A percentile compares a stretch with the other conserved stretches of the same genome.
Conservation (phyloP, 2,797 vertebrate genomes). For the Rhinoraja longicauda region DNA sequence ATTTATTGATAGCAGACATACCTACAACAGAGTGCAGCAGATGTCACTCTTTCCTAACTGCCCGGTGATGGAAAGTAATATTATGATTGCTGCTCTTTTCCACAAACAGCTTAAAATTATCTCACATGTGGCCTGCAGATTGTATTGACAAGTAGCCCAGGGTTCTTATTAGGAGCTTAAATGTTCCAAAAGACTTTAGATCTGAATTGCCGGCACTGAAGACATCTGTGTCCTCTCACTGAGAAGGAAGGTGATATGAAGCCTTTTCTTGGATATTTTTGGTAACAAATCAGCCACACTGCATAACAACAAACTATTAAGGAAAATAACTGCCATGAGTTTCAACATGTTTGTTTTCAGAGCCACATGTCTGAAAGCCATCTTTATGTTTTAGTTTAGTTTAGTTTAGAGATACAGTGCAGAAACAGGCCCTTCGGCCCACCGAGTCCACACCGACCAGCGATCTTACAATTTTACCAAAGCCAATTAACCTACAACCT, state of each 20-base stretch:
- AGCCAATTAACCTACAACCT: too few relatives aligned
- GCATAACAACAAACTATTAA: neutral
- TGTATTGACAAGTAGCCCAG: neutral
- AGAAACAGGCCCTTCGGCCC: too few relatives aligned
- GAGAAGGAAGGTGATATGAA: neutral
- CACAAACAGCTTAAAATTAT: neutral
- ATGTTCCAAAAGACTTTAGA: neutral
- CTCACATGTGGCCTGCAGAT: conserved; percentile 2
- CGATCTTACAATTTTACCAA: too few relatives aligned
- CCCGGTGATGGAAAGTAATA: neutral
- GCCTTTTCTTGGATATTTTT: neutral
- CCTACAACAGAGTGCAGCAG: neutral
- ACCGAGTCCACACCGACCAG: too few relatives aligned
- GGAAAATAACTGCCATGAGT: too few relatives aligned
- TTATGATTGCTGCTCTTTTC: neutral
- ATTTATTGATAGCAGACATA: neutral
- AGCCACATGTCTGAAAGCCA: too few relatives aligned
- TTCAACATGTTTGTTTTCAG: too few relatives aligned
- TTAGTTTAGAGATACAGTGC: too few relatives aligned
- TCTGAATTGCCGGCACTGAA: neutral
- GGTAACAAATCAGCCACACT: neutral
- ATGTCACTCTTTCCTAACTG: neutral
- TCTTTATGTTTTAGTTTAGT: too few relatives aligned
- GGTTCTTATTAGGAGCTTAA: neutral
- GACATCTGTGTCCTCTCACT: neutral